Conservation (phyloP, 2,113 vertebrate genomes). For the Pelvicachromis taeniatus region DNA sequence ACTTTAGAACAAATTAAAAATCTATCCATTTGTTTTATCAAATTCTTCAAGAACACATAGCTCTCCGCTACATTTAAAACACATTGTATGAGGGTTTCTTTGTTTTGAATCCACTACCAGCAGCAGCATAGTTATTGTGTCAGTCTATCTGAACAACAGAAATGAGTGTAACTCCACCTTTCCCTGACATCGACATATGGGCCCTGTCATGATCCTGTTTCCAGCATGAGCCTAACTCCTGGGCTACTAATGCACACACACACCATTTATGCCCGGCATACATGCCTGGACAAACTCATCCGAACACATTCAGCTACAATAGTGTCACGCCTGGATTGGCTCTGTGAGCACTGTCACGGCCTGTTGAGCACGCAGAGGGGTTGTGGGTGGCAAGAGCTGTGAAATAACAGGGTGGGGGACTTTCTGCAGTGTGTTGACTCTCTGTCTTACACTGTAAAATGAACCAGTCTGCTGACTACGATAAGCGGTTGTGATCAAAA, state of each 20-base stretch:
- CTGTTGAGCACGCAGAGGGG: slow-evolving; percentile 62
- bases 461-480: neutral
- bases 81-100: neutral
- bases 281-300: slow-evolving; percentile 40
- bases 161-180: slow-evolving; percentile 6
- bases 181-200: slow-evolving; percentile 6
- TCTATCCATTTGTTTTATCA: neutral
- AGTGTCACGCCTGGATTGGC: slow-evolving; percentile 58
- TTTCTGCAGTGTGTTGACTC: neutral
- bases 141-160: neutral
- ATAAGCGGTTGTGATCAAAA: slow-evolving; percentile 9
- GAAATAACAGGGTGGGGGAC: slow-evolving; percentile 17
- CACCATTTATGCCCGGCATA: slow-evolving; percentile 34
- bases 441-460: slow-evolving; percentile 9
- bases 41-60: neutral
- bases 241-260: slow-evolving; percentile 30
- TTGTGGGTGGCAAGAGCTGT: slow-evolving; percentile 50
- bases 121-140: neutral
- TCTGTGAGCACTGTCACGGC: slow-evolving; percentile 58
- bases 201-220: slow-evolving; percentile 36
- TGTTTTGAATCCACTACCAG: neutral
- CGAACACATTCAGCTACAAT: slow-evolving; percentile 56
- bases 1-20: neutral
- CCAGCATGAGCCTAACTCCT: slow-evolving; percentile 28
- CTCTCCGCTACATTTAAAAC: neutral